Evolutionary conservation across 2,113 vertebrate genomes (phyloP).

Genomic region (Scomber scombrus): DNA sequence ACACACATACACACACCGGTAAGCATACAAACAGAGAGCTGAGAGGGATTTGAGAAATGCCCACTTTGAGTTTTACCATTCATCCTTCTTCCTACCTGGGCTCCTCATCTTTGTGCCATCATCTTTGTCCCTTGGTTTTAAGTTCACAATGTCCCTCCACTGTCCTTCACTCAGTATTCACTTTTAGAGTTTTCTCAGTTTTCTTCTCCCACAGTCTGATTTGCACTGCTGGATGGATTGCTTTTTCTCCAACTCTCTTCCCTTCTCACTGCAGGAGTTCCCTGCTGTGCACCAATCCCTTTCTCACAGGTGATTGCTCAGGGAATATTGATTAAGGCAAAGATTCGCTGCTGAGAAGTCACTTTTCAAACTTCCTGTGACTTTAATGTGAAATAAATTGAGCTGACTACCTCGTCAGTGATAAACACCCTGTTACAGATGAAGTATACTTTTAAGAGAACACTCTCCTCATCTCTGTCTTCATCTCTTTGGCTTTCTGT

Average conservation of each 20-base stretch:
- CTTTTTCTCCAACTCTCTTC: conserved; percentile 46
- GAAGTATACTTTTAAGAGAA: conserved; percentile 39
- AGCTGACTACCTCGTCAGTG: conserved; percentile 39
- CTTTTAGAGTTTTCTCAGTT: conserved; percentile 29
- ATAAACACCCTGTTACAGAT: conserved; percentile 58
- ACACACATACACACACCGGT: background rate
- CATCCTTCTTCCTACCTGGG: conserved; percentile 9
- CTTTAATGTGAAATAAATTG: conserved; percentile 75
- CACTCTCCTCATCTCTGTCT: conserved; percentile 28
- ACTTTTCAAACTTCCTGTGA: conserved; percentile 79
- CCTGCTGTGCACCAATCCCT: conserved; percentile 80
- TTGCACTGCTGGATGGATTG: conserved; percentile 68
- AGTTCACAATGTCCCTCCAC: conserved; percentile 29
- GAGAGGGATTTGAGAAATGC: conserved; percentile 13
- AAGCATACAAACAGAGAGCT: background rate
- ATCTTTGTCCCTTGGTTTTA: conserved; percentile 21
- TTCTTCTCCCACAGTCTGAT: conserved; percentile 58
- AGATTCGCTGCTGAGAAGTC: conserved; percentile 79
- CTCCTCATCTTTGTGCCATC: conserved; percentile 14
- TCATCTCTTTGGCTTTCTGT: conserved; percentile 40
- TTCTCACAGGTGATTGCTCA: conserved; percentile 83
- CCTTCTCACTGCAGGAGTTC: conserved; percentile 70
- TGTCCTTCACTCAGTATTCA: conserved; percentile 70
- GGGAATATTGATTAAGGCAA: conserved; percentile 85
- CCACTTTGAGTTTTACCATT: conserved; percentile 1